phyloP scores from a whole-genome alignment of 2,888 invertebrate species.

The Acrobeloides nanus region DNA sequence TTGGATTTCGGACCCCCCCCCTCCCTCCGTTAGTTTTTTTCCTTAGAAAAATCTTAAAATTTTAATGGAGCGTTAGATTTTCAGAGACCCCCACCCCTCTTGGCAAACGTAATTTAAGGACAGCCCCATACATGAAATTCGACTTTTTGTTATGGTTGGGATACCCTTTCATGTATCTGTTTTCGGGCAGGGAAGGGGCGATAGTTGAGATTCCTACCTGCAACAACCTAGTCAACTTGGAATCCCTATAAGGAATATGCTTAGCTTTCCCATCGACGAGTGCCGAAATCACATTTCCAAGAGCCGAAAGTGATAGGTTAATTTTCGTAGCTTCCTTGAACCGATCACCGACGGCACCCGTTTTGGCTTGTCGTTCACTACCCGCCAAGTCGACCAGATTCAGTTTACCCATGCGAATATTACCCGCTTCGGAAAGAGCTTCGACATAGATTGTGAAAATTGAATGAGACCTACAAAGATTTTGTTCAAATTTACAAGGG shows the following conservation, averaged over 20 bases:
- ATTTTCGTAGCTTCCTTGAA: constrained; percentile 82
- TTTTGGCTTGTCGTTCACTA: constrained; percentile 74
- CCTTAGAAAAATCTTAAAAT: no score
- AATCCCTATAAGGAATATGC: constrained; percentile 75
- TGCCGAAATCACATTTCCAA: constrained; percentile 82
- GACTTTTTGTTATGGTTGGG: not conserved
- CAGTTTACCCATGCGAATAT: constrained; percentile 68
- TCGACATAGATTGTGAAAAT: constrained; percentile 79
- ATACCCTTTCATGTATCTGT: constrained; percentile 1
- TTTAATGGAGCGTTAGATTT: no score
- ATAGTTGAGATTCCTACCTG: constrained; percentile 60
- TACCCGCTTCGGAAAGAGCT: constrained; percentile 64
- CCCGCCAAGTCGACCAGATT: constrained; percentile 83
- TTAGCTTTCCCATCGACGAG: constrained; percentile 72
- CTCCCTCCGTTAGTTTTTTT: no score
- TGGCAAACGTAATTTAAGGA: no score
- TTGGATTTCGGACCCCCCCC: no score
- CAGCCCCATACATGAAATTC: not conserved
- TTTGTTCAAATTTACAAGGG: no score
- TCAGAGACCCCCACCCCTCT: no score
- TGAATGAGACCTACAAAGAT: constrained; percentile 74
- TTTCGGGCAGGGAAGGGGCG: not conserved
- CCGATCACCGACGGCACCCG: constrained; percentile 74
- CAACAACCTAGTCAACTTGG: constrained; percentile 72
- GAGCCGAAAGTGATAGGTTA: constrained; percentile 75